Evolutionary conservation across 2,797 vertebrate species (phyloP).

Genomic region (Poeciliopsis presidionis): DNA sequence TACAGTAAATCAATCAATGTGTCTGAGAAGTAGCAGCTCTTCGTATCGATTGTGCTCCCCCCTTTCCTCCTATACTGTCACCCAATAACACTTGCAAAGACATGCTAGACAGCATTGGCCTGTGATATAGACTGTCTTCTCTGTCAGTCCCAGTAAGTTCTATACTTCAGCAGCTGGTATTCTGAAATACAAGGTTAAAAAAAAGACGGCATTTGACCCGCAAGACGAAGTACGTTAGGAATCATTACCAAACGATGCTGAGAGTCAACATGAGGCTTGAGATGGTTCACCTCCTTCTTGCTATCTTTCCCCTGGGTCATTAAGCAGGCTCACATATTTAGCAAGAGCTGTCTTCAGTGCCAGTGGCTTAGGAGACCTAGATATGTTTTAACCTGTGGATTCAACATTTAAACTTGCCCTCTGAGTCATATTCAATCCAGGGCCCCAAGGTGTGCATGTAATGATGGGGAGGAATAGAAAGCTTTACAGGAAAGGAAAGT

Average conservation of each 20-base stretch:
- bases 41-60: conserved; percentile 59
- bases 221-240: conserved; percentile 49
- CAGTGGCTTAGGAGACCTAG: conserved; percentile 47
- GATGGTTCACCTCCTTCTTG: conserved; percentile 67
- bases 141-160: conserved; percentile 15
- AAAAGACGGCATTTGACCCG: conserved; percentile 45
- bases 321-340: conserved; percentile 65
- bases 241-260: conserved; percentile 60
- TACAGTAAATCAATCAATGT: conserved; percentile 77
- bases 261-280: conserved; percentile 67
- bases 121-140: conserved; percentile 19
- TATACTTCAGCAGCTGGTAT: conserved; percentile 10
- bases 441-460: conserved; percentile 48
- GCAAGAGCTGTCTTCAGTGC: conserved; percentile 42
- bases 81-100: conserved; percentile 39
- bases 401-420: conserved; percentile 50
- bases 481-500: conserved; percentile 48
- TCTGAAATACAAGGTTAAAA: conserved; percentile 31
- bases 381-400: conserved; percentile 60
- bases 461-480: conserved; percentile 53
- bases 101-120: conserved; percentile 31
- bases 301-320: conserved; percentile 72
- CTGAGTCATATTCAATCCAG: conserved; percentile 56
- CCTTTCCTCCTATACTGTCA: conserved; percentile 7
- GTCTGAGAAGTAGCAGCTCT: conserved; percentile 69